Conservation (phyloP, 2,888 invertebrate species). For the Pyrocoelia pectoralis region DNA sequence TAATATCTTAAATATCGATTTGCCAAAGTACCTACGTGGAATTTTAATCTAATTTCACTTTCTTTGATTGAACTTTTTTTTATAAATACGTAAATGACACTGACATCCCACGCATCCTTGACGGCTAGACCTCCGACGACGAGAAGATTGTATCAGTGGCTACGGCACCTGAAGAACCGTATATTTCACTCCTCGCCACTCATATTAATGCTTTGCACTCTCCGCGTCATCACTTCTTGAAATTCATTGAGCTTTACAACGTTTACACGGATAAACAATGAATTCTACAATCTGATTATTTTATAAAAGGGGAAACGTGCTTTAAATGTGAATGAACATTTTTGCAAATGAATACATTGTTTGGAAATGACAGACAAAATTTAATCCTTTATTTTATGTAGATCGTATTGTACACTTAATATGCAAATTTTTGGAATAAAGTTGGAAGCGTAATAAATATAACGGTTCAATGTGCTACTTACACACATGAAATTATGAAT, state of each 20-base stretch:
- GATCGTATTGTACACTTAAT: too few relatives aligned
- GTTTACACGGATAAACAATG: constrained; percentile 22
- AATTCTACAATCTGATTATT: constrained; percentile 14
- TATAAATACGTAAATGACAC: constrained; percentile 11
- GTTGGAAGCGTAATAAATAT: too few relatives aligned
- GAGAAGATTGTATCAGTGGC: constrained; percentile 39
- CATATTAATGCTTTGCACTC: constrained; percentile 42
- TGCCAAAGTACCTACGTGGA: not conserved
- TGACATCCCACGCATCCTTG: constrained; percentile 36
- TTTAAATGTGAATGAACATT: constrained; percentile 1
- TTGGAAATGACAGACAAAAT: not conserved
- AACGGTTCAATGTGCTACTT: too few relatives aligned
- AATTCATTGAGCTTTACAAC: constrained; percentile 28
- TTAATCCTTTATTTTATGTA: too few relatives aligned
- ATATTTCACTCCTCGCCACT: constrained; percentile 39
- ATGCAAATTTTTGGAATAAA: too few relatives aligned
- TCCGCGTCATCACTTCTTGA: constrained; percentile 25
- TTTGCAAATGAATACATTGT: constrained; percentile 2
- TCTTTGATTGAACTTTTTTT: not conserved
- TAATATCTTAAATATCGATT: constrained; percentile 16
- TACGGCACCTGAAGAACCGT: constrained; percentile 40
- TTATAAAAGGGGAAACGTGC: not conserved
- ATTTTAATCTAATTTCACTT: not conserved
- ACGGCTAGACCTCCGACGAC: constrained; percentile 41
- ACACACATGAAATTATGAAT: too few relatives aligned